Evolutionary conservation across 2,888 invertebrate genomes (phyloP), one percentile per base, ranked within the genome.

Genomic region (Dolomedes plantarius): DNA sequence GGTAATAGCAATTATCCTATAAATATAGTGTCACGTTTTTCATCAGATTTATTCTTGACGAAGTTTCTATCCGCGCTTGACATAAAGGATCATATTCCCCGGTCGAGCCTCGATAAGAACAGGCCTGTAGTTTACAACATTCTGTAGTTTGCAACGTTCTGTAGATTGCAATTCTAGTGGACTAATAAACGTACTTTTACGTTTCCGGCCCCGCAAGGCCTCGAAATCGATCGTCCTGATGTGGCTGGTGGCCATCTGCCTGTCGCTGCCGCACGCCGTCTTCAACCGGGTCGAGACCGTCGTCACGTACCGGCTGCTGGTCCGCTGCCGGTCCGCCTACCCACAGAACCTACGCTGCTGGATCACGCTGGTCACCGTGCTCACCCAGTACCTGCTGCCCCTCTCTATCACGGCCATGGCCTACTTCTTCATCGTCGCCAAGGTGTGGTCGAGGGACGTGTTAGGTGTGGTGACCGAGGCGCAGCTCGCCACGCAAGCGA

Each of bases 341-440:
- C 89, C 89, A 0, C 46, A 29, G 9, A 74, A 85, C n/a, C 72
- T 69, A 11, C 71, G 46, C 11, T 39, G 50, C 11, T 88, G 80
- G 74, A 69, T 88, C 6, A 87, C 86, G 1, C 41, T 89, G 32
- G 31, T 80, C 9, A 92, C 92, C 2, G 90, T 92, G 64, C 69
- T 91, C 1, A 89, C 91, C 2, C 92, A 92, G 89, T 92, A 92
- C 89, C 89, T 91, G 65, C 88, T 92, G 13, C 92, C 92, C 0
- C 88, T 92, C 67, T 78, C 90, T 0, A 89, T 92, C n/a, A 92
- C 92, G 3, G 91, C 91, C 1, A 88, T 91, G 0, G 91, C 92
- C 0, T 92, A 92, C 89, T 90, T 90, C 0, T 88, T 90, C 7
- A 91, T 91, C 65, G 90, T 91, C 0, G 88, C 89, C 31, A 90